Percentiles rank a stretch among this genome's conserved stretches.
These are phyloP conservation scores for Candoia aspera DNA, from an alignment of 2,113 vertebrate species.

Conservation along the genomic window DNA sequence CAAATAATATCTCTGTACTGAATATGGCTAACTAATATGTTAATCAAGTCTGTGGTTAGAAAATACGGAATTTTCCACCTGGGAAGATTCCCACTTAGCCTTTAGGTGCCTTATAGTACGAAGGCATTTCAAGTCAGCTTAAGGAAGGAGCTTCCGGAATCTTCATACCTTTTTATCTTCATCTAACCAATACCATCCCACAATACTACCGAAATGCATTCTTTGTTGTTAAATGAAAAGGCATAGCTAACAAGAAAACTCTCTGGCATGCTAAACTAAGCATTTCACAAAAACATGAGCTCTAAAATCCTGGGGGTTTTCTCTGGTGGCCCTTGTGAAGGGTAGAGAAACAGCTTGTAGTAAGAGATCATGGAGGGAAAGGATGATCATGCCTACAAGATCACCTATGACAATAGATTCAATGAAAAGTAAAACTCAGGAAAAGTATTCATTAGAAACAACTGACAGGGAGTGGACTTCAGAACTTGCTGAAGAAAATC, in stretches of 20 bases:
- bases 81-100: background rate
- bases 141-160: background rate
- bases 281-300: background rate
- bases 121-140: background rate
- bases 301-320: background rate
- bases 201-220: background rate
- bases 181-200: background rate
- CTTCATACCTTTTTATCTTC: background rate
- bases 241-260: background rate
- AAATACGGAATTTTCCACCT: background rate
- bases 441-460: background rate
- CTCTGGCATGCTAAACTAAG: too few relatives aligned
- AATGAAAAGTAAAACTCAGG: background rate
- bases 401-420: background rate
- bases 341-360: background rate
- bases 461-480: background rate
- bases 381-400: background rate
- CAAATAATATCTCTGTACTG: background rate
- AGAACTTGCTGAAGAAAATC: background rate
- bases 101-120: background rate
- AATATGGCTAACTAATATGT: background rate
- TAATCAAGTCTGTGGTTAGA: background rate
- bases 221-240: background rate
- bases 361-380: background rate
- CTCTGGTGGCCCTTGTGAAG: too few relatives aligned